These are phyloP conservation scores for Carabus problematicus DNA, from an alignment of 2,888 invertebrate genomes.

Conservation along the genomic window DNA sequence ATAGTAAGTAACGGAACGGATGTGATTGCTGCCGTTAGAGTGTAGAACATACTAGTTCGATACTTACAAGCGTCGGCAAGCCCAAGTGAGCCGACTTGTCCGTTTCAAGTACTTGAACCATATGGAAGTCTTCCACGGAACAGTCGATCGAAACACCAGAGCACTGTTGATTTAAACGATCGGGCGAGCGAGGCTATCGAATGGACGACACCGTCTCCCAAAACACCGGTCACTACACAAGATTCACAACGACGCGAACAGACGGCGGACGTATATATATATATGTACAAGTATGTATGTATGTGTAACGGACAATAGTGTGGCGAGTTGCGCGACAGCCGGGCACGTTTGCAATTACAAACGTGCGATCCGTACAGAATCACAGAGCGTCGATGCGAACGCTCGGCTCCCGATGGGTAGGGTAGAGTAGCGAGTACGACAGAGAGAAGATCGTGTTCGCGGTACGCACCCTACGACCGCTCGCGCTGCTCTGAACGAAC, in stretches of 20 bases:
- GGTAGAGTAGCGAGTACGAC: too few relatives aligned
- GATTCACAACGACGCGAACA: slow-evolving; percentile 17
- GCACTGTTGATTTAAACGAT: slow-evolving; percentile 43
- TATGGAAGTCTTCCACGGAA: slow-evolving; percentile 64
- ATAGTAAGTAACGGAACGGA: too few relatives aligned
- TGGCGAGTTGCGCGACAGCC: slow-evolving; percentile 32
- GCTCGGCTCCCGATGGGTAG: not conserved
- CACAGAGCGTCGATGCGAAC: slow-evolving; percentile 43
- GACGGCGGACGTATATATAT: slow-evolving; percentile 12
- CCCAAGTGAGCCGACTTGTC: slow-evolving; percentile 81
- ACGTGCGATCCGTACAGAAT: slow-evolving; percentile 37
- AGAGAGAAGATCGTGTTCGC: slow-evolving; percentile 45
- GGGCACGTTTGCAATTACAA: slow-evolving; percentile 40
- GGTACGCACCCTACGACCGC: slow-evolving; percentile 53
- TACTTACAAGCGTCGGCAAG: slow-evolving; percentile 81
- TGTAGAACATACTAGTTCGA: slow-evolving; percentile 21
- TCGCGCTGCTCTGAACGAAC: slow-evolving; percentile 53
- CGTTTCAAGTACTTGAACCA: slow-evolving; percentile 83
- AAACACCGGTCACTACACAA: slow-evolving; percentile 18
- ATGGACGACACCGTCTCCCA: slow-evolving; percentile 8
- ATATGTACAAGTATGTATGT: too few relatives aligned
- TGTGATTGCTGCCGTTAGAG: not conserved
- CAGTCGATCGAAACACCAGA: slow-evolving; percentile 42
- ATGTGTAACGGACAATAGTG: not conserved
- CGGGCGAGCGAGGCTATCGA: slow-evolving; percentile 19